Evolutionary conservation across 2,888 invertebrate species (phyloP), one percentile per base, ranked within the genome.

Genomic region (Nephrocerus scutellatus): DNA sequence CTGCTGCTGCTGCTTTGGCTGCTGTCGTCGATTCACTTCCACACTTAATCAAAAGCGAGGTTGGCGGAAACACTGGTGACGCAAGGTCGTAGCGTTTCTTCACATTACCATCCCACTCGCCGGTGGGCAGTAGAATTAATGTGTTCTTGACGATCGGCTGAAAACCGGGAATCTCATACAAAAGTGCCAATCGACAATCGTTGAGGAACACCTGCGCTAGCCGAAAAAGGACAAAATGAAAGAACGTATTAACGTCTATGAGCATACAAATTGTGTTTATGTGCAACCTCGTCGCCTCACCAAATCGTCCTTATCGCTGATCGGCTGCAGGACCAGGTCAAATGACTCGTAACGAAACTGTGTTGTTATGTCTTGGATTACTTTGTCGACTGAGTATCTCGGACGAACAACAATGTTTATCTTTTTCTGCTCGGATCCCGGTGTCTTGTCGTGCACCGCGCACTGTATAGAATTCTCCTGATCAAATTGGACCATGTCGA

Each of bases 381-480:
- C 56, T 40, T 60, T 61, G 24, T 55, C 52, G 18, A 69, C 63
- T 19, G 63, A 66, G 25, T 57, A 59, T 16, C 54, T 54, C 18
- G 60, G 55, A 12, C 65, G 60, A 6, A 67, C 65, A 18, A 66
- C 57, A 26, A 69, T 51, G 43, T 53, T 62, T 36, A 66, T 62
- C 53, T 62, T 69, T 47, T 62, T 66, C 36, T 62, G 60, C 40
- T 59, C 60, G 19, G 68, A 60, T 34, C 57, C 55, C 20, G 65
- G 65, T 38, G 64, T 62, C 48, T 60, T 65, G 48, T 69, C 66
- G 45, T 57, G 55, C 29, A 68, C 63, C 29, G 57, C 62, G 49
- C 65, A 66, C 44, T 62, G 59, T 43, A 61, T 57, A 43, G 53
- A 51, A 41, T 41, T 54, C 25, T 53, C 54, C 36, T 55, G 53